phyloP scores from a whole-genome alignment of 2,797 vertebrate genomes.

The Neosilurus mollespiculum region DNA sequence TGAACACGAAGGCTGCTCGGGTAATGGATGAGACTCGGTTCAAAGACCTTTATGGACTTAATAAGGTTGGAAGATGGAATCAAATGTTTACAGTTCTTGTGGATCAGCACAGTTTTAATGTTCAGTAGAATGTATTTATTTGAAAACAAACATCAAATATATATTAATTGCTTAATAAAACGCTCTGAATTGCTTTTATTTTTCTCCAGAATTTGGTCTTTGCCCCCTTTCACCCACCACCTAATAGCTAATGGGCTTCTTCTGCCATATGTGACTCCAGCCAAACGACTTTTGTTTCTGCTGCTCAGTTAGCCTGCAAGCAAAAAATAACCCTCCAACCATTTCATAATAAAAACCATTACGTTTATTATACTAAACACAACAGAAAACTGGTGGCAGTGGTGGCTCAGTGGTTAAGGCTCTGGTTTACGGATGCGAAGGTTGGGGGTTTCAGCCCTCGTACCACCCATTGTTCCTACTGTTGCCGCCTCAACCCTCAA shows the following conservation, averaged over 20 bases:
- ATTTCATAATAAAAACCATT: no score
- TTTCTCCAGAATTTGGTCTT: not conserved
- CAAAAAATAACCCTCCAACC: not conserved
- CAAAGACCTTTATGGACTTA: not conserved
- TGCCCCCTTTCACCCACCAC: not conserved
- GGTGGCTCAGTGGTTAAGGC: no score
- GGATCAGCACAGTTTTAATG: conserved; percentile 42
- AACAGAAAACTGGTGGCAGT: not conserved
- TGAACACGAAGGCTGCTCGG: conserved; percentile 27
- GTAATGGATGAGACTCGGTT: conserved; percentile 21
- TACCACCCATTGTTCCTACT: no score
- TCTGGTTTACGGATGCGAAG: no score
- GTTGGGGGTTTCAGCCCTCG: no score
- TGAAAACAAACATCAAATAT: conserved; percentile 34
- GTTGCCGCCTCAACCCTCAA: no score
- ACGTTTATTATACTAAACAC: not conserved
- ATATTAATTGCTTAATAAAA: conserved; percentile 11
- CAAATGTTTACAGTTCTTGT: conserved; percentile 45
- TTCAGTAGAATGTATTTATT: conserved; percentile 55
- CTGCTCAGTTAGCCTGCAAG: not conserved
- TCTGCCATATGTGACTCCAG: not conserved
- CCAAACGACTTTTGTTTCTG: not conserved
- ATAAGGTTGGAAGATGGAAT: not conserved
- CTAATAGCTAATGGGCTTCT: not conserved
- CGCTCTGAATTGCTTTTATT: not conserved